Percentiles rank a stretch among this genome's conserved stretches.
Conservation (phyloP, 2,888 invertebrate species). For the Drosophila borborema region DNA sequence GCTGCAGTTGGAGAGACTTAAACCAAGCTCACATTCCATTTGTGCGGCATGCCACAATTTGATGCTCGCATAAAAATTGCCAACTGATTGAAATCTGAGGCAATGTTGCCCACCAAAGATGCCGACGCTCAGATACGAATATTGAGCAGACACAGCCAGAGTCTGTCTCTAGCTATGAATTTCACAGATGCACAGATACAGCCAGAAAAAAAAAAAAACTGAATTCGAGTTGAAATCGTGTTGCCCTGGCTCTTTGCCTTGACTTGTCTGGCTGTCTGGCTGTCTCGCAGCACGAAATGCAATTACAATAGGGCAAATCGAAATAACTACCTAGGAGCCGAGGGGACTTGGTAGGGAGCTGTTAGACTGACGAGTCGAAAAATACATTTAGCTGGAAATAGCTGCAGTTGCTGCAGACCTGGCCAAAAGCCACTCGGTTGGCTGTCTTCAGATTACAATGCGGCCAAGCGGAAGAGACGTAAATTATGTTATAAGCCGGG, state of each 20-base stretch:
- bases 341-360: neutral
- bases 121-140: constrained; percentile 66
- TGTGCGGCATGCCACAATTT: constrained; percentile 48
- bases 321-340: constrained; percentile 33
- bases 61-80: constrained; percentile 54
- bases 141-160: constrained; percentile 52
- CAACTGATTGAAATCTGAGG: constrained; percentile 71
- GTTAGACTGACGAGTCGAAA: constrained; percentile 14
- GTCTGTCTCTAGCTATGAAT: constrained; percentile 21
- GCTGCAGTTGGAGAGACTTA: constrained; percentile 8
- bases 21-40: constrained; percentile 45
- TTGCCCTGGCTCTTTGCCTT: constrained; percentile 36
- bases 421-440: constrained; percentile 27
- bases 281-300: constrained; percentile 75
- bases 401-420: constrained; percentile 40
- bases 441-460: constrained; percentile 58
- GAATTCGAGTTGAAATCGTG: constrained; percentile 68
- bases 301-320: constrained; percentile 75
- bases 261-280: constrained; percentile 39
- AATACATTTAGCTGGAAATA: constrained; percentile 41
- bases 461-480: constrained; percentile 74
- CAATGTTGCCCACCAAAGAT: constrained; percentile 68
- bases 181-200: constrained; percentile 25
- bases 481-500: constrained; percentile 67
- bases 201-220: constrained; percentile 12